These are phyloP conservation scores for Catharus ustulatus DNA, from an alignment of 2,797 vertebrate species.

Conservation along the genomic window DNA sequence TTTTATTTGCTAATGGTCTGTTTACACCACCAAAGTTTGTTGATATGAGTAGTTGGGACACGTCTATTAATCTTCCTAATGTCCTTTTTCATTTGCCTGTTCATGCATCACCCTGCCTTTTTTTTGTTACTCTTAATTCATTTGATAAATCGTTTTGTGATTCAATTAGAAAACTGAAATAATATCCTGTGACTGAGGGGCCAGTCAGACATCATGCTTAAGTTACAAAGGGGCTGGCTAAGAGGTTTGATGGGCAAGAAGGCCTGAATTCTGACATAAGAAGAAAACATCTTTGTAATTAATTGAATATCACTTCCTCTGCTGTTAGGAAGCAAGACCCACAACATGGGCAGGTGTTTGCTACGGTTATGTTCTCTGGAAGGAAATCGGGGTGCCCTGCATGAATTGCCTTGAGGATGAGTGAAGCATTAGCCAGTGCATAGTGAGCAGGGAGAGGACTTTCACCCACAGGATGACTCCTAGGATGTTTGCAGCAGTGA, in stretches of 20 bases:
- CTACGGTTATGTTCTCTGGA: not conserved
- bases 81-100: not conserved
- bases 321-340: not conserved
- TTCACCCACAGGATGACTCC: not conserved
- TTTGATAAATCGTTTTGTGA: slow-evolving; percentile 1
- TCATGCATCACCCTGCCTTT: not conserved
- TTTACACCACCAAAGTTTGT: not conserved
- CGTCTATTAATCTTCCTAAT: not conserved
- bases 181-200: not conserved
- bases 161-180: not conserved
- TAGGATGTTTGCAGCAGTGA: not conserved
- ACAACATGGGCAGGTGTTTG: not conserved
- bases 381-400: not conserved
- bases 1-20: slow-evolving; percentile 34
- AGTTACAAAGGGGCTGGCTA: not conserved
- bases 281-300: not conserved
- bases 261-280: not conserved
- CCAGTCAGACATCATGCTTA: not conserved
- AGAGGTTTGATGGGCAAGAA: not conserved
- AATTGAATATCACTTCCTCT: not conserved
- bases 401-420: not conserved
- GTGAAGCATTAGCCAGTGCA: not conserved
- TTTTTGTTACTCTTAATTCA: not conserved
- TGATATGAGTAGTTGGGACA: not conserved
- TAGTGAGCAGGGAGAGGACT: not conserved